Percentiles rank a stretch among this genome's conserved stretches.
These are phyloP conservation scores for Coecobrya sp. DNA, from an alignment of 2,888 invertebrate species.

Conservation along the genomic window DNA sequence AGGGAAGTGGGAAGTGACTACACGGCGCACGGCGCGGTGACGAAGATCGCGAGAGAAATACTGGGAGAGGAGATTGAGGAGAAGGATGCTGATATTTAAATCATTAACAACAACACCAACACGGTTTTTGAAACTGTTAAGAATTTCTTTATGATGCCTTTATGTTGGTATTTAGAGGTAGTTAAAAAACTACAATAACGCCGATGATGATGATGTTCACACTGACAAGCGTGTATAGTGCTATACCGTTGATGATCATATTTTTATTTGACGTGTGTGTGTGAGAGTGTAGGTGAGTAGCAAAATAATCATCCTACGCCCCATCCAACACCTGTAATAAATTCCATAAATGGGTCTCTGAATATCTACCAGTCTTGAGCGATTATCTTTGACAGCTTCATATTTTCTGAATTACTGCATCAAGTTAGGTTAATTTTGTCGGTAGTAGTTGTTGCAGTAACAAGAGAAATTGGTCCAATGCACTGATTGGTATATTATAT, in stretches of 20 bases:
- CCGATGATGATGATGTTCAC: not conserved
- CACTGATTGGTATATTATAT: not conserved
- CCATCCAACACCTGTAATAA: conserved; percentile 77
- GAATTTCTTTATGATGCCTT: not conserved
- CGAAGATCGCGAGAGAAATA: not conserved
- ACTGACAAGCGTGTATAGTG: conserved; percentile 18
- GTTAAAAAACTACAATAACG: not conserved
- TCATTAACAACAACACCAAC: not conserved
- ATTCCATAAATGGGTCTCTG: conserved; percentile 65
- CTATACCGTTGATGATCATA: not conserved
- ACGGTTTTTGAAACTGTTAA: conserved; percentile 1
- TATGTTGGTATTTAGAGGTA: not conserved
- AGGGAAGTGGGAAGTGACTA: not conserved
- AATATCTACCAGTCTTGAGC: conserved; percentile 55
- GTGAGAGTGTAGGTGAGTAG: conserved; percentile 67
- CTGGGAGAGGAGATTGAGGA: not conserved
- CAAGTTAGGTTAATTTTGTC: too few species aligned
- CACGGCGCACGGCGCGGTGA: not conserved
- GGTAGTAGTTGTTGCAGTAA: too few species aligned
- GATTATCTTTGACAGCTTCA: conserved; percentile 77
- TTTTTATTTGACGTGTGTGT: not conserved
- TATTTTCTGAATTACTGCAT: conserved; percentile 37
- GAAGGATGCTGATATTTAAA: not conserved
- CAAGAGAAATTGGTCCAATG: too few species aligned
- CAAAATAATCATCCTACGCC: conserved; percentile 68